Evolutionary conservation across 2,888 invertebrate genomes (phyloP), one percentile per base, ranked within the genome.

Genomic region (Acrobasis suavella): DNA sequence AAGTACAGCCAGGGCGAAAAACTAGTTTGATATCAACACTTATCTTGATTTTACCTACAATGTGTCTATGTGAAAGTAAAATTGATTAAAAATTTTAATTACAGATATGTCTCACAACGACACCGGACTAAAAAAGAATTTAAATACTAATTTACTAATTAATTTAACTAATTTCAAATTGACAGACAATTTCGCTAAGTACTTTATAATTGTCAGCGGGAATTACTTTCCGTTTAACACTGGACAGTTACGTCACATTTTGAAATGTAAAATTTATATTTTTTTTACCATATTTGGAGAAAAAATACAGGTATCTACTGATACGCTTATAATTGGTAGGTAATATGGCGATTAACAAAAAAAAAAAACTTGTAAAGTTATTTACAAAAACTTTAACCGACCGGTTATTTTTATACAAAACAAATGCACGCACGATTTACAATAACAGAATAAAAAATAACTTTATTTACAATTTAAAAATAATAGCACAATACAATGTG

Each of bases 41-140:
- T 37, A 15, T 22, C 7, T 2, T 50, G 15, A 50, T 15, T 65
- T 58, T 60, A 60, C 60, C 73, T 75, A 76, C 73, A 75, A 71
- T 73, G 69, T 71, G 69, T 65, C 72, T 75, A 74, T 62, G 66
- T 72, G 67, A 66, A 61, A 70, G 63, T 50, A 71, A 71, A 46
- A 72, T 69, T 16, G 22, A 52, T 52, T 52, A 68, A 63, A 73
- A 69, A 77, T 77, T 80, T 80, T 76, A 77, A 80, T 77, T 80
- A 77, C 66, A 55, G 46, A 46, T 46, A 46, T 46, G 46, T 46
- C 46, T 46, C 9, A 42, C 14, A 46, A 46, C 22, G 1, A 52
- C 22, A 14, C 17, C 22, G 38, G 56, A 12, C 42, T 17, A 42
- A 46, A n/a, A 15, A 56, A 67, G 46, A 46, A 46, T 46, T 12